Conservation (phyloP, 1,140 invertebrate species). For the Mya arenaria region DNA sequence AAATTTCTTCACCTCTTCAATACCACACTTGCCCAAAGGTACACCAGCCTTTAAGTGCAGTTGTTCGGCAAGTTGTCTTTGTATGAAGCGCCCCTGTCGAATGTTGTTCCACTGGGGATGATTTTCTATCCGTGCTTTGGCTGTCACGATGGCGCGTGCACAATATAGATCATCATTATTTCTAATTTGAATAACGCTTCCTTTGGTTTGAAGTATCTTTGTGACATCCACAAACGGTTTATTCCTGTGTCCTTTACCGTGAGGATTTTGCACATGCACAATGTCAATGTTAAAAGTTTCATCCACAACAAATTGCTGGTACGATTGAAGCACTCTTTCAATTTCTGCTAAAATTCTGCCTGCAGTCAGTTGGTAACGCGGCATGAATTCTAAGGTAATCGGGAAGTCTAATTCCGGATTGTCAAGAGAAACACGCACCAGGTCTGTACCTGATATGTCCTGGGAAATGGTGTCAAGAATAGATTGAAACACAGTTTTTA, state of each 20-base stretch:
- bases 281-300: conserved; percentile 50
- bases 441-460: conserved; percentile 30
- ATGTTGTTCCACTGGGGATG: conserved; percentile 10
- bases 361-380: conserved; percentile 27
- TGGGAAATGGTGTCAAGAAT: conserved; percentile 38
- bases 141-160: conserved; percentile 40
- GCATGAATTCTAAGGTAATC: conserved; percentile 43
- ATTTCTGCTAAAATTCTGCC: conserved; percentile 43
- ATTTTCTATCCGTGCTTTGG: conserved; percentile 4
- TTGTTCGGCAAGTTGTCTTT: conserved; percentile 25
- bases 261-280: conserved; percentile 39
- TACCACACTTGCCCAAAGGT: neutral
- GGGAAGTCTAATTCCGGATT: conserved; percentile 53
- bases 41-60: conserved; percentile 24
- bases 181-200: conserved; percentile 47
- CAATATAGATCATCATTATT: conserved; percentile 44
- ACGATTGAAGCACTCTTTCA: conserved; percentile 52
- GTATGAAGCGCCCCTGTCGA: neutral
- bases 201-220: conserved; percentile 29
- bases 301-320: conserved; percentile 57
- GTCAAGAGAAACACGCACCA: conserved; percentile 47
- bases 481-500: conserved; percentile 35
- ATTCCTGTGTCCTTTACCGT: conserved; percentile 5
- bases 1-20: conserved; percentile 37
- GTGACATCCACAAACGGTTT: conserved; percentile 33